Evolutionary conservation across 2,113 vertebrate species (phyloP), one percentile per base, ranked within the genome.

Genomic region (Anguilla japonica): DNA sequence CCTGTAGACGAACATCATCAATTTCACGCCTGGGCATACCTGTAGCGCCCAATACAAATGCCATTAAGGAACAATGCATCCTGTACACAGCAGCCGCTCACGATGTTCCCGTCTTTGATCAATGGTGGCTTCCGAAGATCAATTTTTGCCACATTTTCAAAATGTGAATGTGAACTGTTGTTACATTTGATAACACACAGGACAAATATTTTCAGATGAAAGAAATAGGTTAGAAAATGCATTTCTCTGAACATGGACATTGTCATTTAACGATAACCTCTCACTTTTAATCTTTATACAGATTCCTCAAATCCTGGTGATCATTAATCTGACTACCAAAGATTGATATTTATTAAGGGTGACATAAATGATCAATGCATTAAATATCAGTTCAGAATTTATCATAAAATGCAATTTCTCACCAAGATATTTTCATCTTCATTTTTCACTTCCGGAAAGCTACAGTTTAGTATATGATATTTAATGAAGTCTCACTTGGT

Each of bases 11-110:
- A n/a, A 41, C 79, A 71, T 50, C 46, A 63, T 83, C 82, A 39
- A 83, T 83, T 78, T 84, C 67, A 78, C 15, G 84, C 67, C 43
- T 53, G 63, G 43, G 67, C 67, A 78, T 43, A 39, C 67, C 67
- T 34, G 71, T 79, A 78, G n/a, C 63, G 50, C 60, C 40, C 83
- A 41, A 6, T 46, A 18, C 8, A 29, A 84, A 26, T 78, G 67
- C 57, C 60, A 75, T 75, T 75, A 75, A 71, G 63, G 63, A 8
- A n/a, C 63, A n/a, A 7, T 71, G 63, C n/a, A 34, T 75, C n/a
- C 71, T 13, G 71, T n/a, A 75, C 71, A 9, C 9, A 34, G 26
- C 71, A 2, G n/a, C 9, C 67, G 1, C 67, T 29, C n/a, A 13
- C 71, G 2, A 34, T 14, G n/a, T 75, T 14, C 2, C 71, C 34